Evolutionary conservation across 2,113 vertebrate genomes (phyloP).

Genomic region (Hypomesus transpacificus): DNA sequence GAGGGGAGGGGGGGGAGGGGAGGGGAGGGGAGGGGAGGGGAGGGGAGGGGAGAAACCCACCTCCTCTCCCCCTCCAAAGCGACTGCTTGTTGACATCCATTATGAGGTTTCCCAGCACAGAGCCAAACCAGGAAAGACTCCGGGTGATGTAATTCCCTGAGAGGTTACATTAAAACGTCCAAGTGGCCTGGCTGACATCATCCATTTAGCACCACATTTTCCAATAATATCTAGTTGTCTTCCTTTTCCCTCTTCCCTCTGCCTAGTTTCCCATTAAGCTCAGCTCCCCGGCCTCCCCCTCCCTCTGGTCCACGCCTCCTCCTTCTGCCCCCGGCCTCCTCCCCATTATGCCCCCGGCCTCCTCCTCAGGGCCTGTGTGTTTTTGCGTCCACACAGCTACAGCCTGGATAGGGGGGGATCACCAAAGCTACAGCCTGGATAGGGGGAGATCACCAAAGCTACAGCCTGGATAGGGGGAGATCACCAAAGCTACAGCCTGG

Average conservation of each 20-base stretch:
- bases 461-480: conserved; percentile 30
- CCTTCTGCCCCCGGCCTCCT: no score
- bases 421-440: conserved; percentile 25
- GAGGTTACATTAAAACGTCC: conserved; percentile 71
- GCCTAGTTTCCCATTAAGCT: conserved; percentile 29
- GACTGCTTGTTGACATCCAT: conserved; percentile 69
- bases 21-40: no score
- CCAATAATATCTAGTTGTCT: conserved; percentile 51
- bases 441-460: conserved; percentile 41
- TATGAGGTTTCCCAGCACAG: conserved; percentile 69
- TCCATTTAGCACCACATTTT: conserved; percentile 63
- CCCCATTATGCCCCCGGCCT: no score
- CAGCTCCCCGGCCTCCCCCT: conserved; percentile 6
- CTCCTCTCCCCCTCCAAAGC: conserved; percentile 44
- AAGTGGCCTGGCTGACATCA: conserved; percentile 67
- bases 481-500: conserved; percentile 43
- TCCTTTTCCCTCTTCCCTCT: conserved; percentile 11
- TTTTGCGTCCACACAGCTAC: conserved; percentile 44
- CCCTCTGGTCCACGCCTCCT: no score
- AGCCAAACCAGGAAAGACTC: conserved; percentile 51
- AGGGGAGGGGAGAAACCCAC: no score
- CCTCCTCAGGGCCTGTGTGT: conserved; percentile 42
- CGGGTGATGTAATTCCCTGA: conserved; percentile 71
- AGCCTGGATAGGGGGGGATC: conserved; percentile 13
- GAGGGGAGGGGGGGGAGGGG: no score